Conservation (phyloP, 1,140 invertebrate genomes). For the Pararge aegeria region DNA sequence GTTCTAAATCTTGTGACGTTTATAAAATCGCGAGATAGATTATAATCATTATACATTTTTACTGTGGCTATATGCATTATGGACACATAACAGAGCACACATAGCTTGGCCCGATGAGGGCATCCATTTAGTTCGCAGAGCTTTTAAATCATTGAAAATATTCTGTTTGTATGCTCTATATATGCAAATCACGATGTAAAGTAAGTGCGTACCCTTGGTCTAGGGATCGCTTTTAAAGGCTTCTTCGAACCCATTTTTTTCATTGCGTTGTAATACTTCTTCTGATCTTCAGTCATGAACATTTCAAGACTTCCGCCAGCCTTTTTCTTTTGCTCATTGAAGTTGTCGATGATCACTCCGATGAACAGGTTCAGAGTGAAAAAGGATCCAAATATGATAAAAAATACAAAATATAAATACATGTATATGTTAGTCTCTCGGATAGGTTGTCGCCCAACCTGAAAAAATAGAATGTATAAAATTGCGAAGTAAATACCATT, state of each 20-base stretch:
- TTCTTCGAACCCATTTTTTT: constrained; percentile 99
- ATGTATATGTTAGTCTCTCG: constrained; percentile 97
- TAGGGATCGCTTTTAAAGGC: constrained; percentile 97
- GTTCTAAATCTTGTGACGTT: too few relatives aligned
- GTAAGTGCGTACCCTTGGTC: constrained; percentile 94
- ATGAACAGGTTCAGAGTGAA: constrained; percentile 99
- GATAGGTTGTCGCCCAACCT: constrained; percentile 94
- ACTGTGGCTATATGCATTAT: too few relatives aligned
- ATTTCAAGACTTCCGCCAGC: constrained; percentile 98
- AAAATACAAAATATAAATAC: constrained; percentile 99
- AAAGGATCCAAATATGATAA: constrained; percentile 98
- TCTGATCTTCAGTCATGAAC: constrained; percentile 99
- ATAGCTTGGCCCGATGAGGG: too few relatives aligned
- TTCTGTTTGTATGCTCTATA: too few relatives aligned
- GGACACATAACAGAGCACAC: too few relatives aligned
- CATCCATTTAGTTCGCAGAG: too few relatives aligned
- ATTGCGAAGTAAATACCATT: neutral
- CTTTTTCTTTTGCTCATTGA: constrained; percentile 99
- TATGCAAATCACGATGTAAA: too few relatives aligned
- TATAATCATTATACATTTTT: too few relatives aligned
- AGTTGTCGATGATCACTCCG: constrained; percentile 99
- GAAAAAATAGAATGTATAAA: neutral
- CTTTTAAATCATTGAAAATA: too few relatives aligned
- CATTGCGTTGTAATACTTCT: constrained; percentile 99
- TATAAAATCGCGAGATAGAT: too few relatives aligned